phyloP scores from a whole-genome alignment of 1,140 invertebrate species.

The Formica exsecta region DNA sequence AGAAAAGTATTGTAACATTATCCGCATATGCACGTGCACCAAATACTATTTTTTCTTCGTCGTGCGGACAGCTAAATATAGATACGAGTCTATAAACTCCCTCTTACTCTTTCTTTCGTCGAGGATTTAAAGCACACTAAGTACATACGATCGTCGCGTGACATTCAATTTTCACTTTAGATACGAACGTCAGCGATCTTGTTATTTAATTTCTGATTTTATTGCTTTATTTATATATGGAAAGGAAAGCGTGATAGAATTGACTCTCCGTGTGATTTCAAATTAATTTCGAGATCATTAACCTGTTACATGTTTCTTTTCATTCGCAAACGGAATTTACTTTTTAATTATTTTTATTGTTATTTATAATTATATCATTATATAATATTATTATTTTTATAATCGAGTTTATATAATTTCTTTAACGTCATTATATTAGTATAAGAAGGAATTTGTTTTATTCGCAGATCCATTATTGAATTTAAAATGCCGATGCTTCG shows the following conservation, averaged over 20 bases:
- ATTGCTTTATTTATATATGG: not conserved
- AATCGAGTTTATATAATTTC: not conserved
- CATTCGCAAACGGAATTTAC: not conserved
- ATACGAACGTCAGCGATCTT: not conserved
- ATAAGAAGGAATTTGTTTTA: not conserved
- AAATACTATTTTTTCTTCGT: constrained; percentile 51
- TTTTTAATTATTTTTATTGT: no score
- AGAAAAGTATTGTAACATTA: constrained; percentile 7
- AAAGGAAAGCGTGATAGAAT: not conserved
- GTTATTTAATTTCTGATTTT: not conserved
- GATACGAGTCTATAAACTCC: constrained; percentile 7
- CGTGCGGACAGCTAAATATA: constrained; percentile 27
- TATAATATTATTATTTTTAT: not conserved
- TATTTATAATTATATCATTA: not conserved
- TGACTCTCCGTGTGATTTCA: not conserved
- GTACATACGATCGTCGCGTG: not conserved
- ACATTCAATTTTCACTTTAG: not conserved
- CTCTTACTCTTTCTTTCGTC: not conserved
- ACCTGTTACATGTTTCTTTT: not conserved
- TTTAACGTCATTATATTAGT: not conserved
- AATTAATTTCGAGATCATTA: constrained; percentile 3
- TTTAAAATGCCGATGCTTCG: not conserved
- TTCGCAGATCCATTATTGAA: constrained; percentile 4
- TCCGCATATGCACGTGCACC: constrained; percentile 17
- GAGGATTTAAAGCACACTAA: constrained; percentile 34